Evolutionary conservation across 2,888 invertebrate species (phyloP).

Genomic region (Eupithecia subfuscata): DNA sequence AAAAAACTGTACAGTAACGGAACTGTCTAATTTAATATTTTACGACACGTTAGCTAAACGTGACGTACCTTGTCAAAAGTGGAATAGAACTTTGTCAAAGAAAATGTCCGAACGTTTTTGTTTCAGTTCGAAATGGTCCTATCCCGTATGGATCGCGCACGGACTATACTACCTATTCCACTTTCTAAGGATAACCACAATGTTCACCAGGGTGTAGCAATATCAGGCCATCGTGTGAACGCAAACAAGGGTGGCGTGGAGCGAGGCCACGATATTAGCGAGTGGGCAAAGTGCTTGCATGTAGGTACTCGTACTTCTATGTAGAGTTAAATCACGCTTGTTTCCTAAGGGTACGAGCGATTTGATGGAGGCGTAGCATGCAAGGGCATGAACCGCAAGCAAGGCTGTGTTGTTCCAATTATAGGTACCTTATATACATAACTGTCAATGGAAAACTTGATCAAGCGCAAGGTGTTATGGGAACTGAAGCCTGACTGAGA

Average conservation of each 20-base stretch:
- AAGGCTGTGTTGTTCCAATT: neutral
- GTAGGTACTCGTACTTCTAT: neutral
- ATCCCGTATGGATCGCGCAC: neutral
- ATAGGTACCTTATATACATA: neutral
- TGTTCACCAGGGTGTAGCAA: neutral
- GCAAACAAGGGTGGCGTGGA: neutral
- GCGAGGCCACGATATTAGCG: neutral
- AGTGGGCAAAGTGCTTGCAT: neutral
- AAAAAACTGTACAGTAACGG: too few species aligned
- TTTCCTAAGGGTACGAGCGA: neutral
- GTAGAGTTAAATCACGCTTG: neutral
- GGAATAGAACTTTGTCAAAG: neutral
- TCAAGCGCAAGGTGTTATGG: too few species aligned
- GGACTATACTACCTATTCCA: neutral
- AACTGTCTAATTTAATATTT: too few species aligned
- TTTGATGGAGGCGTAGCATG: neutral
- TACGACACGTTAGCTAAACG: neutral
- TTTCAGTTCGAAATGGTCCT: neutral
- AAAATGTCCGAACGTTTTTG: neutral
- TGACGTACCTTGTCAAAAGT: neutral
- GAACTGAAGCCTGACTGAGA: too few species aligned
- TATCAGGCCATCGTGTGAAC: neutral
- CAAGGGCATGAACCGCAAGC: neutral
- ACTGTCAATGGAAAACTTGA: too few species aligned
- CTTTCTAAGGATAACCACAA: neutral